These are phyloP conservation scores for Xenus cinereus DNA, from an alignment of 2,113 vertebrate genomes.

Conservation along the genomic window DNA sequence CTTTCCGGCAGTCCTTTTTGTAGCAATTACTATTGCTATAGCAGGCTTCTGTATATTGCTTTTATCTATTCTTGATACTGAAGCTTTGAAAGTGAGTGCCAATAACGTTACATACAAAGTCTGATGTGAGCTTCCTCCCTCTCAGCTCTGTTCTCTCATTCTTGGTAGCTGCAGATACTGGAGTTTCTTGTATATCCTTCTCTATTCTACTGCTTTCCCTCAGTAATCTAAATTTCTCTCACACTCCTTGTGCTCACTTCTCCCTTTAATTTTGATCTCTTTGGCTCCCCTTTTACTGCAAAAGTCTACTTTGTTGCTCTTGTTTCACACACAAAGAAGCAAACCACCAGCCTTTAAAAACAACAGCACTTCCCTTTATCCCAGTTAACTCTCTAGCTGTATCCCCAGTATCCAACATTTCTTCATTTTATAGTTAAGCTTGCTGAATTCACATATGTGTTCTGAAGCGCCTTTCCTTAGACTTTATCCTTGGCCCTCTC, in stretches of 20 bases:
- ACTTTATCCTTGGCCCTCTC: background rate
- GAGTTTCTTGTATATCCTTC: background rate
- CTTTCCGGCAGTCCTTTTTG: background rate
- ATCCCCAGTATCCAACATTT: background rate
- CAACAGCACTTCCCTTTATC: background rate
- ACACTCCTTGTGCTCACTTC: background rate
- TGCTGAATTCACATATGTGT: background rate
- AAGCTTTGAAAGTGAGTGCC: background rate
- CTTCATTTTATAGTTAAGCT: background rate
- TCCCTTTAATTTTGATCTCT: background rate
- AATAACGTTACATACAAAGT: background rate
- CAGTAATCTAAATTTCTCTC: background rate
- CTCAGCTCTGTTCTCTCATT: background rate
- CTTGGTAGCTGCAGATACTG: background rate
- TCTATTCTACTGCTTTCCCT: background rate
- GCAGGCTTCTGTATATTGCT: background rate
- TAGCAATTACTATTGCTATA: conserved; percentile 5
- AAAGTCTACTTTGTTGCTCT: background rate
- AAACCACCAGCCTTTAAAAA: background rate
- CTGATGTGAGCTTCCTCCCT: background rate
- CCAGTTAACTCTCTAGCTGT: background rate
- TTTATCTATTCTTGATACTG: background rate
- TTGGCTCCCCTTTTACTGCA: background rate
- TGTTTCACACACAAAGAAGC: background rate
- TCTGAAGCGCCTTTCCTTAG: background rate